Conservation (phyloP, 2,797 vertebrate species). For the Platyrinchus mystaceus region DNA sequence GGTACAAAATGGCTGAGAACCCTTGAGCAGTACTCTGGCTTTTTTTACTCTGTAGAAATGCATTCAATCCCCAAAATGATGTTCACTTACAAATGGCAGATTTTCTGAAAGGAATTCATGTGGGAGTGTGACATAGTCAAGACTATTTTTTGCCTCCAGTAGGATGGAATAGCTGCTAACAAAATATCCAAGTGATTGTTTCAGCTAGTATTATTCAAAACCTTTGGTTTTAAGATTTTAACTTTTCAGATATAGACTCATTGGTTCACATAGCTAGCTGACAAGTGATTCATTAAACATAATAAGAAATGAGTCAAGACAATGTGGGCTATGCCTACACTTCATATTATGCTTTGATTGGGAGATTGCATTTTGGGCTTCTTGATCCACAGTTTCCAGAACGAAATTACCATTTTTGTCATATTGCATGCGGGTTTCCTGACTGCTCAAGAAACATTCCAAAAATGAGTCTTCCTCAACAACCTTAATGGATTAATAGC, state of each 20-base stretch:
- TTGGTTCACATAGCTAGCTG: background rate
- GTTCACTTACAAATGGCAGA: background rate
- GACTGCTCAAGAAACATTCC: background rate
- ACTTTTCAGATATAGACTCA: background rate
- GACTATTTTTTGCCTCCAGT: background rate
- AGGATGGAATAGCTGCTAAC: background rate
- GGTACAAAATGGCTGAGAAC: background rate
- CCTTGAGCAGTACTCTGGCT: background rate
- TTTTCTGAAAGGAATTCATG: background rate
- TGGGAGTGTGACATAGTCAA: background rate
- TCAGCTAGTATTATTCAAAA: background rate
- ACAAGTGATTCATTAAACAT: background rate
- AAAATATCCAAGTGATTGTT: background rate
- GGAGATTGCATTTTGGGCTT: background rate
- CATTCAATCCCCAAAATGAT: background rate
- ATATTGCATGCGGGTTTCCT: background rate
- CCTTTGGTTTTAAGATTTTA: background rate
- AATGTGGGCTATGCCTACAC: background rate
- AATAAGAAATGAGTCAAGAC: slow-evolving; percentile 37
- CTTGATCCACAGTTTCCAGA: background rate
- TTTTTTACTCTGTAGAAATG: background rate
- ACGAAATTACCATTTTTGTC: background rate
- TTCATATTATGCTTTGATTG: background rate
- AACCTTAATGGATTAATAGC: background rate
- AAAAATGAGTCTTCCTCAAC: background rate